Evolutionary conservation across 1,140 invertebrate species (phyloP), one percentile per base, ranked within the genome.

Genomic region (Brachionus rotundiformis): DNA sequence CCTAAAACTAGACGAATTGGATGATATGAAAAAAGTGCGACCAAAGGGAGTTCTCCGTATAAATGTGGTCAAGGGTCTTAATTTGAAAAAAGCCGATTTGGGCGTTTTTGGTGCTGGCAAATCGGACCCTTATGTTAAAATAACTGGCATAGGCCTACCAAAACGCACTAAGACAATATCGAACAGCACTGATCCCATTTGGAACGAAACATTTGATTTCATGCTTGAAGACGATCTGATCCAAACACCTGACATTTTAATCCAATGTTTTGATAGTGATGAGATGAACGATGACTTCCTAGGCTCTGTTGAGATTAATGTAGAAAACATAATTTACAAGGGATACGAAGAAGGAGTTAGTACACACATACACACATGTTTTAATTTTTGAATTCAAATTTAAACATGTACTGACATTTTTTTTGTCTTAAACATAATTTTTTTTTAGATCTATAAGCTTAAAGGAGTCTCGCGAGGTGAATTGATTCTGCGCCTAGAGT

Each of bases 391-490:
- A 4, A 8, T 39, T 39, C 11, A 11, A 39, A 39, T 11, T 39
- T 39, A 10, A 11, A 39, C 39, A 41, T 41, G 10, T 41, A 41
- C 3, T 41, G 39, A 41, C 39, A n/a, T n/a, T n/a, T n/a, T 11
- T 63, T 41, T 36, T 49, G 1, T 49, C 16, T 1, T n/a, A 49
- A 23, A 54, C 0, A 23, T 4, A 54, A 13, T 25, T 19, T 83
- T 83, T 84, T 89, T 88, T 3, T 84, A 96, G 94, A 97, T 95
- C 95, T 90, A 96, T 71, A 93, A 94, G 0, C 89, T 98, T 82
- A 94, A 97, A 87, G 92, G 95, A 88, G 94, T 94, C 3, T 95
- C 95, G 88, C 94, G 94, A 85, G 96, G 96, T 39, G 92, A 94
- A 89, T 90, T 98, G 1, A 94, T 96, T 87, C 85, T 98, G 31